Base-by-base conservation (phyloP, 2,113 vertebrate species). In the Rhadina sibilatrix region DNA sequence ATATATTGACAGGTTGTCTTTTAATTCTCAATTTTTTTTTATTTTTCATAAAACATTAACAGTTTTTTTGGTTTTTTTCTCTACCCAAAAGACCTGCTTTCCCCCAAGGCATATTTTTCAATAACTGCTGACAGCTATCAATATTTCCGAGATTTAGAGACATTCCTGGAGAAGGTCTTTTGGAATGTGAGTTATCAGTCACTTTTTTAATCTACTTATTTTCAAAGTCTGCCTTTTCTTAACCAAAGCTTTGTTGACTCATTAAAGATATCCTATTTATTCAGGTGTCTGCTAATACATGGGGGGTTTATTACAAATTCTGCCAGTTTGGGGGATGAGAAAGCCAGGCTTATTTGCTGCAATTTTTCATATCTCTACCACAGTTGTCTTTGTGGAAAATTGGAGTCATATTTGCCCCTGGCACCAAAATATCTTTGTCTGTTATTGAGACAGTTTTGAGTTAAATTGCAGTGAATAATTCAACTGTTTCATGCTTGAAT, bases 381-480 rank as follows among this genome's bases (percentile, higher is more conserved):
- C 30, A 57, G 22, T 61, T 70, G 15, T 64, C 65, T 91, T 87
- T 71, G 65, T 88, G 63, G 88, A 80, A 92, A 90, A 90, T 85
- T 69, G 63, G 63, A 83, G 46, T 94, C 54, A 9, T 49, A 61
- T 85, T 93, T 69, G 63, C 82, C 54, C 28, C 63, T 80, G 70
- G 66, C 66, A 72, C 50, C 76, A 53, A 90, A 85, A 66, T 83
- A 53, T 72, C 79, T 95, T 85, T 90, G 72, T 81, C 83, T 95
- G 78, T 72, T 95, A 90, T 46, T 83, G 85, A 93, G 78, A 69
- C 46, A 77, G 59, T 76, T 93, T 83, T 69, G 53, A 91, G 75
- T 88, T 88, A 87, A 96, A 96, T 88, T 76, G 75, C 28, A 61
- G 78, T 69, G 75, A 97, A 72, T 95, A 92, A 92, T 89, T 91